Conservation (phyloP, 2,113 vertebrate genomes). For the Hemiscyllium ocellatum region DNA sequence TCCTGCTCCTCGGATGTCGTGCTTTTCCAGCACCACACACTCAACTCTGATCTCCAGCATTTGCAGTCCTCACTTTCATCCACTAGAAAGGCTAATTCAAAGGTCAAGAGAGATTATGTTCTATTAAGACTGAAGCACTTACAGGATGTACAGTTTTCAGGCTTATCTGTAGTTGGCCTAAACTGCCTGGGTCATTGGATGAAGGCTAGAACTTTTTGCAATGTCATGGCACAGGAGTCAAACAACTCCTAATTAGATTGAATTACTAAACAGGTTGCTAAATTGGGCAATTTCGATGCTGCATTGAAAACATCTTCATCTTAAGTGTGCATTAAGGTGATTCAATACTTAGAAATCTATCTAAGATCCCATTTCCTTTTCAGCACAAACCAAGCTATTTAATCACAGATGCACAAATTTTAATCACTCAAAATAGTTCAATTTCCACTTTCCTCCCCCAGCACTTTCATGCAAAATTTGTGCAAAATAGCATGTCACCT, state of each 20-base stretch:
- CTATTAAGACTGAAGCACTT: neutral
- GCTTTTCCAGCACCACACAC: too few relatives aligned
- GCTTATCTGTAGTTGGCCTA: neutral
- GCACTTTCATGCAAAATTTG: neutral
- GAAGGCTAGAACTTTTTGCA: conserved; percentile 3
- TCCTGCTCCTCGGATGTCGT: too few relatives aligned
- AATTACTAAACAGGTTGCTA: neutral
- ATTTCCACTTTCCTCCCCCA: neutral
- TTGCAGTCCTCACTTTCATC: too few relatives aligned
- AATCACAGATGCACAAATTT: neutral
- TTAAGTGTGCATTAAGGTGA: neutral
- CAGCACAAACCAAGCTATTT: neutral
- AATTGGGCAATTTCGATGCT: neutral
- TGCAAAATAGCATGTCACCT: neutral
- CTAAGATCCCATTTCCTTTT: neutral
- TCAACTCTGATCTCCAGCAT: too few relatives aligned
- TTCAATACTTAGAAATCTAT: neutral
- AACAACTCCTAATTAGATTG: neutral
- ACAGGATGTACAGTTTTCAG: neutral
- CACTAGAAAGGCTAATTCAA: neutral
- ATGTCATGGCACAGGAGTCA: neutral
- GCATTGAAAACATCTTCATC: neutral
- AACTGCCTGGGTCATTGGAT: neutral
- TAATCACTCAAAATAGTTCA: neutral
- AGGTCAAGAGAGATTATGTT: neutral